A percentile compares a stretch with the other conserved stretches of the same genome.
Conservation (phyloP, 2,797 vertebrate species). For the Danio albolineatus region DNA sequence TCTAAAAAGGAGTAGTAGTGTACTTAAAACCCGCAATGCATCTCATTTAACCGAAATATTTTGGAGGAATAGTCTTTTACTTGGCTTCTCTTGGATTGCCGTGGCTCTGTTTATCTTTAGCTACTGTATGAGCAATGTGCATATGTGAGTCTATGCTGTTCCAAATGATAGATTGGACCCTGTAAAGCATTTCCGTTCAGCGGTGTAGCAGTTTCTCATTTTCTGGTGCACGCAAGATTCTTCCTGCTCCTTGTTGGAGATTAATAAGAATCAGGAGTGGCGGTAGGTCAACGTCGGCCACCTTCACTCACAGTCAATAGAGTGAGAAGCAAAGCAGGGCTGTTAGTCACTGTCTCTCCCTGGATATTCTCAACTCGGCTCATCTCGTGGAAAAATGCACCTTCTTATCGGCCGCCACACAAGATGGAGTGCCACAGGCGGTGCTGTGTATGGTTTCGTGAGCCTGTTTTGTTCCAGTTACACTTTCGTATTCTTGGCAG, state of each 20-base stretch:
- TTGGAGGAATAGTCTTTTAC: neutral
- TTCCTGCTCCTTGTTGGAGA: constrained; percentile 45
- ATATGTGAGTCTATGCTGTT: constrained; percentile 23
- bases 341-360: constrained; percentile 47
- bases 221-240: constrained; percentile 21
- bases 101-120: constrained; percentile 9
- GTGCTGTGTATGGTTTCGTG: constrained; percentile 19
- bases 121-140: neutral
- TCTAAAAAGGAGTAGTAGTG: constrained; percentile 1
- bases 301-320: constrained; percentile 31
- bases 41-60: constrained; percentile 12
- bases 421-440: constrained; percentile 50
- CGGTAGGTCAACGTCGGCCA: constrained; percentile 26
- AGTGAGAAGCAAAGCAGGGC: constrained; percentile 20
- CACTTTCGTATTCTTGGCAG: constrained; percentile 6
- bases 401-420: constrained; percentile 45
- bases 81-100: neutral
- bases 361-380: constrained; percentile 41
- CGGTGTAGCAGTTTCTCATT: constrained; percentile 33
- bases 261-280: constrained; percentile 52
- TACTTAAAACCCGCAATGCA: constrained; percentile 8
- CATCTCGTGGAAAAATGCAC: constrained; percentile 41
- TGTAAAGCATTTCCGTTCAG: constrained; percentile 41
- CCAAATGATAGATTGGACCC: constrained; percentile 21
- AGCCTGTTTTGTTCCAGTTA: constrained; percentile 32